Evolutionary conservation across 1,140 invertebrate genomes (phyloP).

Genomic region (Zaprionus africanus): DNA sequence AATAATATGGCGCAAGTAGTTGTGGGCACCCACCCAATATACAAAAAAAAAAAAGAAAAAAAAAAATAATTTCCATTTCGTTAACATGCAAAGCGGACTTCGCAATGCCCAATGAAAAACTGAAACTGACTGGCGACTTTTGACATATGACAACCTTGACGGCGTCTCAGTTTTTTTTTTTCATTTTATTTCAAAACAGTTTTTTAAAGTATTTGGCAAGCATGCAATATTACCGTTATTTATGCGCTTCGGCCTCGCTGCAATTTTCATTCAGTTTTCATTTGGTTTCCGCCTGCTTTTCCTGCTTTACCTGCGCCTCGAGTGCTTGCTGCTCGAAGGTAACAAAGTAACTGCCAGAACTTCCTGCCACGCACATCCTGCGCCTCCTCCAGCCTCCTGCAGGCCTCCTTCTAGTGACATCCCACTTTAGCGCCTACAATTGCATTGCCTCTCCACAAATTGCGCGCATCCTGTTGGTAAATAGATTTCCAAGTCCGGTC

Average conservation of each 20-base stretch:
- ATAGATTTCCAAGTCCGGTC: conserved; percentile 46
- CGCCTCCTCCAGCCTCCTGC: not conserved
- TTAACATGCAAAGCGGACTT: conserved; percentile 57
- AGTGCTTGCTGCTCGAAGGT: conserved; percentile 41
- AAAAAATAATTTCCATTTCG: conserved; percentile 36
- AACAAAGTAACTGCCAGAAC: conserved; percentile 56
- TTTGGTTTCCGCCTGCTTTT: conserved; percentile 56
- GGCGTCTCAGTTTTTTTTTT: conserved; percentile 27
- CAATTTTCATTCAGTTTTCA: conserved; percentile 52
- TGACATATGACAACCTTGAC: conserved; percentile 49
- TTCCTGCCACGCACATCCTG: conserved; percentile 31
- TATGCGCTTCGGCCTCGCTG: conserved; percentile 26
- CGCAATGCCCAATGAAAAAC: conserved; percentile 49
- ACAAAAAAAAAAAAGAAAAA: conserved; percentile 15
- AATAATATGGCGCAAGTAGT: conserved; percentile 39
- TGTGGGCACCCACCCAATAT: conserved; percentile 17
- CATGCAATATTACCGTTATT: conserved; percentile 41
- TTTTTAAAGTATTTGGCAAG: conserved; percentile 31
- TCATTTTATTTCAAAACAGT: conserved; percentile 17
- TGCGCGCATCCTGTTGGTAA: conserved; percentile 67
- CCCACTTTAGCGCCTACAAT: conserved; percentile 36
- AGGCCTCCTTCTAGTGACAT: not conserved
- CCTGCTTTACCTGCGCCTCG: conserved; percentile 34
- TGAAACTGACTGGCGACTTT: conserved; percentile 33
- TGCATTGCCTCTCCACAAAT: conserved; percentile 69